Percentiles rank a stretch among this genome's conserved stretches.
Conservation (phyloP, 2,888 invertebrate genomes). For the Dorcus parallelipipedus region DNA sequence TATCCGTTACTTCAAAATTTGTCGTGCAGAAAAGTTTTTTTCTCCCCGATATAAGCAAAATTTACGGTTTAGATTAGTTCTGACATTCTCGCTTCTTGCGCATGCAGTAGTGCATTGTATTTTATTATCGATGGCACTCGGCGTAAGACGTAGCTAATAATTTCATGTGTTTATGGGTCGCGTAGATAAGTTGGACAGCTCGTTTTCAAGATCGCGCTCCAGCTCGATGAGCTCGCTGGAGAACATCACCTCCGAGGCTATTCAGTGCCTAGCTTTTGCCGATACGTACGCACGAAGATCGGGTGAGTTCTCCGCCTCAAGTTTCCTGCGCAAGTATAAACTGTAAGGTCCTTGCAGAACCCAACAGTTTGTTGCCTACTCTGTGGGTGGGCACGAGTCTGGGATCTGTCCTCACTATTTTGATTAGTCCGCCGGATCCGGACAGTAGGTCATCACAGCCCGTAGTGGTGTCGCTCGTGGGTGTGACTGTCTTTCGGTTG, state of each 20-base stretch:
- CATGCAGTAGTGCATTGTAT: conserved; percentile 34
- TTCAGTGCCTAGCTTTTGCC: conserved; percentile 93
- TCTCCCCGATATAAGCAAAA: too few species aligned
- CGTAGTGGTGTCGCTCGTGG: conserved; percentile 86
- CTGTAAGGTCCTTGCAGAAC: conserved; percentile 59
- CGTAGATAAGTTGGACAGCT: conserved; percentile 94
- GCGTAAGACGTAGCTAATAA: conserved; percentile 24
- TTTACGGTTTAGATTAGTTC: too few species aligned
- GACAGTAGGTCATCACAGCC: conserved; percentile 82
- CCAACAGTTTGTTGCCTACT: conserved; percentile 78
- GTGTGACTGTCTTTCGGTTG: conserved; percentile 93
- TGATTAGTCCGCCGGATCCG: conserved; percentile 76
- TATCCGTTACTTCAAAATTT: too few species aligned
- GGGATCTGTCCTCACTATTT: conserved; percentile 92
- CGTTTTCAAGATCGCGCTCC: conserved; percentile 93
- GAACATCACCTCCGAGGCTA: conserved; percentile 93
- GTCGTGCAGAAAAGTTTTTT: too few species aligned
- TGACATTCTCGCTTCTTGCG: conserved; percentile 30
- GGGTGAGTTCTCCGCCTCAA: conserved; percentile 57
- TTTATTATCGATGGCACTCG: background rate
- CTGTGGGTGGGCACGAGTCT: conserved; percentile 97
- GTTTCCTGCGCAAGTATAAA: too few species aligned
- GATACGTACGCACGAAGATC: conserved; percentile 93
- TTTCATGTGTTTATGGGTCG: conserved; percentile 60
- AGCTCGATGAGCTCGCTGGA: conserved; percentile 98